Evolutionary conservation across 2,888 invertebrate species (phyloP).

Genomic region (Sericinus montela): DNA sequence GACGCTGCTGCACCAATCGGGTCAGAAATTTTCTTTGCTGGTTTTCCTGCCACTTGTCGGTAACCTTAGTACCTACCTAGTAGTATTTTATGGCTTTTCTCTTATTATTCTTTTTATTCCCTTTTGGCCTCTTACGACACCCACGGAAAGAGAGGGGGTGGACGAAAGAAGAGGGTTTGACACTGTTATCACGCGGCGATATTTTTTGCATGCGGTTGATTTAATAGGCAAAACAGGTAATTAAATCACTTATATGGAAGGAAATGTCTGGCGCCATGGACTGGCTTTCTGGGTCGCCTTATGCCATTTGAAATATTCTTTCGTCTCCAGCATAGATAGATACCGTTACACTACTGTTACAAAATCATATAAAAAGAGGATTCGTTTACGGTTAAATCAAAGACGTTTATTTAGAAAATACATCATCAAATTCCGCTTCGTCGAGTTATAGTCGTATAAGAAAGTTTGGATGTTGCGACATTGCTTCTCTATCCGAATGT

Average conservation of each 20-base stretch:
- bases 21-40: no score
- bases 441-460: not conserved
- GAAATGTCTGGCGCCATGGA: slow-evolving; percentile 40
- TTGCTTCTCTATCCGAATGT: slow-evolving; percentile 42
- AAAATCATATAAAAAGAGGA: slow-evolving; percentile 32
- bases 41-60: no score
- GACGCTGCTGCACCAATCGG: no score
- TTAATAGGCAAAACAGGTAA: no score
- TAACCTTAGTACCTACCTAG: no score
- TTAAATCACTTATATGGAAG: slow-evolving; percentile 28
- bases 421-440: slow-evolving; percentile 22
- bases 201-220: no score
- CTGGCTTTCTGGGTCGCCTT: slow-evolving; percentile 50
- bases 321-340: slow-evolving; percentile 47
- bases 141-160: no score
- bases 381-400: slow-evolving; percentile 25
- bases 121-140: no score
- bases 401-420: slow-evolving; percentile 30
- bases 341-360: slow-evolving; percentile 33
- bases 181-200: no score
- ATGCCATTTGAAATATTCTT: slow-evolving; percentile 52
- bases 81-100: no score
- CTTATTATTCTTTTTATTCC: slow-evolving; percentile 1
- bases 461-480: slow-evolving; percentile 37
- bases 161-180: no score